phyloP scores from a whole-genome alignment of 30 jellyfish, hydroid and myxozoan genomes.

The Chrysaora quinquecirrha region DNA sequence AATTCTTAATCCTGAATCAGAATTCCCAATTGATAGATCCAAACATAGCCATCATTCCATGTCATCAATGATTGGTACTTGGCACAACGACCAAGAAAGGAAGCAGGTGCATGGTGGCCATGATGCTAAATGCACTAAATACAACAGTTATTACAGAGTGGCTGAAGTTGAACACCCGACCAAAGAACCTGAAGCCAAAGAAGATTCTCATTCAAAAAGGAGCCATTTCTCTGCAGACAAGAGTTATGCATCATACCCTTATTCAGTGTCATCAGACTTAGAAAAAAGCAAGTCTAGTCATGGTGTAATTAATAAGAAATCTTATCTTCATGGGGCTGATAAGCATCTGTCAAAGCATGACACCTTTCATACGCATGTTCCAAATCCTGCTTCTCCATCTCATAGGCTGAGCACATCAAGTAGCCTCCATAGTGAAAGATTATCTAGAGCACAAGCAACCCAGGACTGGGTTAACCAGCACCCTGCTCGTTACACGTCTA shows the following conservation, averaged over 20 bases:
- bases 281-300: conserved; percentile 7
- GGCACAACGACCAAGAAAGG: neutral
- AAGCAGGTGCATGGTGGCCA: neutral
- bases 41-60: neutral
- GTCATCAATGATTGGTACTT: neutral
- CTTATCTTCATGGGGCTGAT: conserved; percentile 6
- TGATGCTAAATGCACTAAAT: neutral
- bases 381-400: conserved; percentile 9
- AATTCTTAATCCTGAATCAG: neutral
- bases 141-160: neutral
- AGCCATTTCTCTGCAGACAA: neutral
- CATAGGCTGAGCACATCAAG: conserved; percentile 28
- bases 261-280: conserved; percentile 11
- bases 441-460: conserved; percentile 66
- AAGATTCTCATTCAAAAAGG: neutral
- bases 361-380: conserved; percentile 13
- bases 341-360: conserved; percentile 19
- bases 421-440: conserved; percentile 44
- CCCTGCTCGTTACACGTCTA: conserved; percentile 32
- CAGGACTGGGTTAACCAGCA: conserved; percentile 70
- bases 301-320: conserved; percentile 20
- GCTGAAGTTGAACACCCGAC: neutral
- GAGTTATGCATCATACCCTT: neutral
- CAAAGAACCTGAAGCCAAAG: neutral
- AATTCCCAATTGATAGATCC: neutral